These are phyloP conservation scores for Speoplatyrhinus poulsoni DNA, from an alignment of 2,113 vertebrate species.

Conservation along the genomic window DNA sequence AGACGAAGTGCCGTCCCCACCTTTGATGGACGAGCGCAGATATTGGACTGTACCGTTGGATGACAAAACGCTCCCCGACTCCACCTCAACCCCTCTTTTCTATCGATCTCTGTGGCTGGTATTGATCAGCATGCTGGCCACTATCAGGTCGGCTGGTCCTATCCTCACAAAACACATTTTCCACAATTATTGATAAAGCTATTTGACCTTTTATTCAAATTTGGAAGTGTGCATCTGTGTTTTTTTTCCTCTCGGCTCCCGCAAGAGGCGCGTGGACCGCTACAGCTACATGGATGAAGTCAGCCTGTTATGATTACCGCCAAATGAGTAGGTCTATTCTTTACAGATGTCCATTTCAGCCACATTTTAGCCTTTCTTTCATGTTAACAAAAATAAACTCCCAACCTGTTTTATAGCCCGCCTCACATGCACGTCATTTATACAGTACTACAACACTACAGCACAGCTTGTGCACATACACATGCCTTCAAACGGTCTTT, in stretches of 20 bases:
- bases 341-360: slow-evolving; percentile 75
- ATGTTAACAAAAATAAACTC: slow-evolving; percentile 71
- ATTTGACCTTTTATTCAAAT: slow-evolving; percentile 78
- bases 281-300: slow-evolving; percentile 70
- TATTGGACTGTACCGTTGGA: slow-evolving; percentile 80
- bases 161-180: slow-evolving; percentile 76
- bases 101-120: slow-evolving; percentile 77
- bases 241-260: slow-evolving; percentile 66
- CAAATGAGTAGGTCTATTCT: slow-evolving; percentile 76
- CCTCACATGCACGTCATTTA: slow-evolving; percentile 37
- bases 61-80: slow-evolving; percentile 79
- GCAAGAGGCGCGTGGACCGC: slow-evolving; percentile 69
- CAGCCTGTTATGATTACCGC: slow-evolving; percentile 77
- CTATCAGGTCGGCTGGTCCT: slow-evolving; percentile 73
- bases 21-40: slow-evolving; percentile 80
- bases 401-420: slow-evolving; percentile 70
- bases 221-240: slow-evolving; percentile 35
- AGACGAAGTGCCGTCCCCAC: slow-evolving; percentile 68
- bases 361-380: slow-evolving; percentile 54
- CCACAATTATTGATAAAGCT: slow-evolving; percentile 78
- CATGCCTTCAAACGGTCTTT: slow-evolving; percentile 27
- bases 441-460: neutral
- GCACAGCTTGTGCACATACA: slow-evolving; percentile 22
- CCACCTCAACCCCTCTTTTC: slow-evolving; percentile 79
- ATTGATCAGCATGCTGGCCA: slow-evolving; percentile 78